Base-by-base conservation (phyloP, 2,113 vertebrate species). In the Callithrix jacchus region DNA sequence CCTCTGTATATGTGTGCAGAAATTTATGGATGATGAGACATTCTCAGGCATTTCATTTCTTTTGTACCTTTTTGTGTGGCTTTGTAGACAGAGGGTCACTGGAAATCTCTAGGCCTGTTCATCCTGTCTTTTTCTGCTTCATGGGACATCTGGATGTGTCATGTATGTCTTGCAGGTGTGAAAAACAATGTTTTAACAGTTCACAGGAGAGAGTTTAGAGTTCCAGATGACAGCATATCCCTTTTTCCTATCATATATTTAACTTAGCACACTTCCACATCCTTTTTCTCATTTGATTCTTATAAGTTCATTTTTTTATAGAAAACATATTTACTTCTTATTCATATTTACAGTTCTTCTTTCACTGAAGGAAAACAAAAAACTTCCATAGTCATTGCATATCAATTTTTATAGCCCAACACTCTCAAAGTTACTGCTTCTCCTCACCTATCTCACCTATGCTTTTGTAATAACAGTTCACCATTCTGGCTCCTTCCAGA, bases 301-400 rank as follows among this genome's bases (percentile, higher is more conserved):
- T 35, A 16, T 71, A 88, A 64, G 70, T 97, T 97, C 96, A 96
- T 96, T 96, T 97, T 97, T 93, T 95, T 74, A 92, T 90, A 85
- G 90, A 86, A 92, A 96, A 18, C 79, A 64, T 95, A 97, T 97
- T 97, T 97, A 92, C 66, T 93, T 96, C 92, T 95, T 89, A 97
- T 94, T 96, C 66, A 92, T 96, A 95, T 97, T 97, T 96, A 87
- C 81, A 96, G 14, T 68, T 93, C 77, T 74, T 64, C 76, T 94
- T 49, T 87, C 61, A 94, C 93, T 81, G 93, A 96, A 93, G 8
- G 87, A 94, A 96, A 70, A 45, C 45, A 96, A 95, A 32, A 37
- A 95, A 82, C 71, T 79, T 94, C 23, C 45, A 88, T 40, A 88
- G 37, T 45, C 47, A 90, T 70, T 84, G 66, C 86, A 96, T 96